Conservation (phyloP, 2,797 vertebrate species). For the Triplophysa yarkandensis region DNA sequence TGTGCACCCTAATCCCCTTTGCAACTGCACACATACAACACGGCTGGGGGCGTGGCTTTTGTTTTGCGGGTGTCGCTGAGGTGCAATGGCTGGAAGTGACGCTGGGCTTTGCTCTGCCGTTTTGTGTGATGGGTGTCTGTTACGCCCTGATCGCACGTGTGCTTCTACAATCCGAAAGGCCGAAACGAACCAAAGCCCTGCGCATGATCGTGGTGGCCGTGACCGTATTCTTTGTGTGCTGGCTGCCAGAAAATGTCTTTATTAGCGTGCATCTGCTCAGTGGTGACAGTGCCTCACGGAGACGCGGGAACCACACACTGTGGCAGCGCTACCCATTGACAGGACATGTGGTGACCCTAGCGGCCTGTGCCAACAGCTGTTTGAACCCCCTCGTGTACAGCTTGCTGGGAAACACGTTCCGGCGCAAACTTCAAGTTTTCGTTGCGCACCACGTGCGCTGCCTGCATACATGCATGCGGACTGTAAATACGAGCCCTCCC, state of each 20-base stretch:
- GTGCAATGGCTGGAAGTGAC: conserved; percentile 92
- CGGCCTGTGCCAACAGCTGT: conserved; percentile 92
- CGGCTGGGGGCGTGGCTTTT: conserved; percentile 82
- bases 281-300: conserved; percentile 62
- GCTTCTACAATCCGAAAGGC: conserved; percentile 72
- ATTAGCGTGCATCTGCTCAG: conserved; percentile 84
- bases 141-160: conserved; percentile 83
- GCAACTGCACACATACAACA: conserved; percentile 81
- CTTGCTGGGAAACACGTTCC: conserved; percentile 88
- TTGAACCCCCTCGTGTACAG: conserved; percentile 92
- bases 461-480: conserved; percentile 66
- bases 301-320: conserved; percentile 73
- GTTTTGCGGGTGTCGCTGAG: conserved; percentile 86
- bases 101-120: conserved; percentile 86
- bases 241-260: conserved; percentile 90
- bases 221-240: conserved; percentile 90
- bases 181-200: conserved; percentile 79
- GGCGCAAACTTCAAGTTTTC: conserved; percentile 82
- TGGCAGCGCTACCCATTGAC: conserved; percentile 85
- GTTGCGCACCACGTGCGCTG: conserved; percentile 77
- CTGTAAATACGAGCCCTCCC: conserved; percentile 51
- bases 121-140: conserved; percentile 85
- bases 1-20: conserved; percentile 86
- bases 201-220: conserved; percentile 88
- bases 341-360: conserved; percentile 86